Conservation (phyloP, 1,140 invertebrate species). For the Portunus trituberculatus region DNA sequence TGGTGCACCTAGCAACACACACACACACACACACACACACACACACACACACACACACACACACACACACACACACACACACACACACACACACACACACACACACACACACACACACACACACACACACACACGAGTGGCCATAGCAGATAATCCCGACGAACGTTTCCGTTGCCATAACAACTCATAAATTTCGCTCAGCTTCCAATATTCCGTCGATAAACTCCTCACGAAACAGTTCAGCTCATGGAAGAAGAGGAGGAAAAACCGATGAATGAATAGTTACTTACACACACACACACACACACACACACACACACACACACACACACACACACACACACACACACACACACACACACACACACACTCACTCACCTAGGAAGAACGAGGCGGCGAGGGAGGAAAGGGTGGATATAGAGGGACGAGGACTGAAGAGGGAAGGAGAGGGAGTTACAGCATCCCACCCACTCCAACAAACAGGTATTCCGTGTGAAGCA, state of each 20-base stretch:
- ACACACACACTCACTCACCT: background rate
- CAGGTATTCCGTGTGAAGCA: background rate
- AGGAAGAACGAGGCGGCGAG: background rate
- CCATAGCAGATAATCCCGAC: background rate
- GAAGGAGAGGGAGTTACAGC: background rate
- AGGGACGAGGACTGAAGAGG: background rate
- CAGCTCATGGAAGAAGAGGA: background rate
- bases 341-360: constrained; percentile 11
- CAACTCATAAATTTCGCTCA: background rate
- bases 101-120: constrained; percentile 20
- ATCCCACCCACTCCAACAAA: background rate
- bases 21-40: constrained; percentile 2
- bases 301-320: background rate
- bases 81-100: constrained; percentile 2
- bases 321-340: background rate
- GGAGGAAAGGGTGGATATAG: background rate
- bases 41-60: constrained; percentile 20
- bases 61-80: constrained; percentile 11
- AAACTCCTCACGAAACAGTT: background rate
- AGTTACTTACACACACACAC: background rate
- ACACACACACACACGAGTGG: background rate
- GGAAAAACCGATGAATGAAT: background rate
- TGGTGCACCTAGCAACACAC: too few species aligned
- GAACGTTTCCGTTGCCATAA: background rate
- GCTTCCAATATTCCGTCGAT: background rate